These are phyloP conservation scores for Agraylea sexmaculata DNA, from an alignment of 1,140 invertebrate genomes.

Conservation along the genomic window DNA sequence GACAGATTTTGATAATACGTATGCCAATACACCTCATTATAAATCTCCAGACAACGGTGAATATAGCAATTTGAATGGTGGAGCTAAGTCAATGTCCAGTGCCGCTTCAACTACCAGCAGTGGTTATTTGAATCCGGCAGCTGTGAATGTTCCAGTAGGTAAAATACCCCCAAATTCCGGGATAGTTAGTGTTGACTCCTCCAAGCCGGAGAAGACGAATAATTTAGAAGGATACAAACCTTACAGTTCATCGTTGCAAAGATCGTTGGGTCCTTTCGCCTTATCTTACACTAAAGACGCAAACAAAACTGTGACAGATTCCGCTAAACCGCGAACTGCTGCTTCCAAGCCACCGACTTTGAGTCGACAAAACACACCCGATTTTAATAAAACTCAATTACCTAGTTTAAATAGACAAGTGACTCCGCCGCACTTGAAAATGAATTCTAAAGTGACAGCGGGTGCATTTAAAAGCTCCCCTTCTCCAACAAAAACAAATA, in stretches of 20 bases:
- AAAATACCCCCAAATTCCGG: conserved; percentile 16
- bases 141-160: conserved; percentile 48
- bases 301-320: conserved; percentile 26
- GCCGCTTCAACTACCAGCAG: conserved; percentile 53
- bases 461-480: conserved; percentile 27
- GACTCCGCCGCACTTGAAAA: conserved; percentile 37
- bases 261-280: conserved; percentile 26
- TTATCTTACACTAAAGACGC: conserved; percentile 23
- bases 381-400: conserved; percentile 6
- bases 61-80: conserved; percentile 43
- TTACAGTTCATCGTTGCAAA: conserved; percentile 26
- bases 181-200: conserved; percentile 12
- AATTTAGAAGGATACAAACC: conserved; percentile 19
- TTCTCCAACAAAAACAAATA: conserved; percentile 39
- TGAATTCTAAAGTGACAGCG: conserved; percentile 28
- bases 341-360: conserved; percentile 34
- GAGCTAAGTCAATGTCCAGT: conserved; percentile 36
- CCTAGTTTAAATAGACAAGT: conserved; percentile 20
- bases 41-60: conserved; percentile 44
- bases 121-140: conserved; percentile 59
- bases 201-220: conserved; percentile 6
- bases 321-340: conserved; percentile 29
- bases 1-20: conserved; percentile 24
- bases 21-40: conserved; percentile 38
- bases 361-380: conserved; percentile 30